phyloP scores from a whole-genome alignment of 2,113 vertebrate species.

The Hyla sarda region DNA sequence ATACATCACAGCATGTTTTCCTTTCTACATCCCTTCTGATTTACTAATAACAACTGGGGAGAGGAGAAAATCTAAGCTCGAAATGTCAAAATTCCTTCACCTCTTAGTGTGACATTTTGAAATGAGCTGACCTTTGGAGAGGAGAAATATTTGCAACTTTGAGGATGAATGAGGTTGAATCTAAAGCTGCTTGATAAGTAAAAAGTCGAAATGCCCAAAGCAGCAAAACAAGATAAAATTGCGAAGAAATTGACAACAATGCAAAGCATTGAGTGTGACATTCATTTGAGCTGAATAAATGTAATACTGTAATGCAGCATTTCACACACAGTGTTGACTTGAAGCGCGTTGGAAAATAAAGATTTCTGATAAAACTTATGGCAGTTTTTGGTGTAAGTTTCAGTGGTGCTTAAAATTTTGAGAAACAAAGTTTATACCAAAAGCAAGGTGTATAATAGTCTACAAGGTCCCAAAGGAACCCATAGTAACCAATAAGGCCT shows the following conservation, averaged over 20 bases:
- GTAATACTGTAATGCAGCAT: neutral
- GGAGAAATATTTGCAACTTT: conserved; percentile 49
- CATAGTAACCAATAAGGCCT: too few species aligned
- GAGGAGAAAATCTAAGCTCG: conserved; percentile 47
- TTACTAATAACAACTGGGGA: conserved; percentile 30
- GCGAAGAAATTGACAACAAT: neutral
- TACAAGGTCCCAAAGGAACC: too few species aligned
- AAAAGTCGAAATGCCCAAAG: conserved; percentile 29
- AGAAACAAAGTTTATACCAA: too few species aligned
- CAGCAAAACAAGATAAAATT: conserved; percentile 35
- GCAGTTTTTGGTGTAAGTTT: too few species aligned
- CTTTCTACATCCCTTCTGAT: conserved; percentile 42
- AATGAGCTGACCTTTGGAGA: conserved; percentile 48
- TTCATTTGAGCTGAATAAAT: neutral
- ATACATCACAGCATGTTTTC: conserved; percentile 50
- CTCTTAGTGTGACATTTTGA: conserved; percentile 51
- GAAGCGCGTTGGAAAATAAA: too few species aligned
- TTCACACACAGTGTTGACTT: too few species aligned
- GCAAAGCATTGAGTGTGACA: neutral
- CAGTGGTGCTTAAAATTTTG: too few species aligned
- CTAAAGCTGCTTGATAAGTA: conserved; percentile 35
- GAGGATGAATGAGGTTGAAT: conserved; percentile 30
- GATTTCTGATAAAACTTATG: too few species aligned
- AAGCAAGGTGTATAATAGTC: too few species aligned
- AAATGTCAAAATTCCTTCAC: conserved; percentile 55